Conservation (phyloP, 2,888 invertebrate genomes). For the Teleogryllus oceanicus region DNA sequence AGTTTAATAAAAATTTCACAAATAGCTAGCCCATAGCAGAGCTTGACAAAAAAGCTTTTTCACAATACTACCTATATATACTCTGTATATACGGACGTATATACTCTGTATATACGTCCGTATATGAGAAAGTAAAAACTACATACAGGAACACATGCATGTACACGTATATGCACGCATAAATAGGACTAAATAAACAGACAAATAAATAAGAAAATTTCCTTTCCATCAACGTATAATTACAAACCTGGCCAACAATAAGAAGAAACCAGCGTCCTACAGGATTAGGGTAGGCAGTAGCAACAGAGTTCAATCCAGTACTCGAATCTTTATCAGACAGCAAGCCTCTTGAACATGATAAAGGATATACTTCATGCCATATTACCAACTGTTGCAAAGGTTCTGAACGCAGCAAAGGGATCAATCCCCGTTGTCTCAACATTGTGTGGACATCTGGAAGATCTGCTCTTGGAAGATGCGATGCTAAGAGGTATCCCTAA, state of each 20-base stretch:
- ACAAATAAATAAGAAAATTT: too few relatives aligned
- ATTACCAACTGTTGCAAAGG: not conserved
- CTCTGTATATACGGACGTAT: too few relatives aligned
- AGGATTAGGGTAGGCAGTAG: not conserved
- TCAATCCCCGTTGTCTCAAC: not conserved
- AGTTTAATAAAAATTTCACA: too few relatives aligned
- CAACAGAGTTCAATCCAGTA: not conserved
- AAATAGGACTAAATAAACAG: too few relatives aligned
- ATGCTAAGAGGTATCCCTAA: not conserved
- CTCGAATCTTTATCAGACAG: not conserved
- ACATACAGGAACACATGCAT: too few relatives aligned
- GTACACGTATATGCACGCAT: too few relatives aligned
- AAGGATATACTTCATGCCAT: not conserved
- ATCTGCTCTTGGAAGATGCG: not conserved
- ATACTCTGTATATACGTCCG: too few relatives aligned
- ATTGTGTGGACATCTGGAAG: not conserved
- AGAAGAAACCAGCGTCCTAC: conserved; percentile 2
- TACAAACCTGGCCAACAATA: not conserved
- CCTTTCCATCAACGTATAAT: too few relatives aligned
- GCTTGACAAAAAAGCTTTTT: too few relatives aligned
- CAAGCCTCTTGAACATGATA: not conserved
- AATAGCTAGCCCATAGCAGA: too few relatives aligned
- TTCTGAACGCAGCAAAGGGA: not conserved
- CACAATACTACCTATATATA: too few relatives aligned
- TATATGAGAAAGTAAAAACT: too few relatives aligned